Evolutionary conservation across 2,888 invertebrate genomes (phyloP).

Genomic region (Phrixothrix hirtus): DNA sequence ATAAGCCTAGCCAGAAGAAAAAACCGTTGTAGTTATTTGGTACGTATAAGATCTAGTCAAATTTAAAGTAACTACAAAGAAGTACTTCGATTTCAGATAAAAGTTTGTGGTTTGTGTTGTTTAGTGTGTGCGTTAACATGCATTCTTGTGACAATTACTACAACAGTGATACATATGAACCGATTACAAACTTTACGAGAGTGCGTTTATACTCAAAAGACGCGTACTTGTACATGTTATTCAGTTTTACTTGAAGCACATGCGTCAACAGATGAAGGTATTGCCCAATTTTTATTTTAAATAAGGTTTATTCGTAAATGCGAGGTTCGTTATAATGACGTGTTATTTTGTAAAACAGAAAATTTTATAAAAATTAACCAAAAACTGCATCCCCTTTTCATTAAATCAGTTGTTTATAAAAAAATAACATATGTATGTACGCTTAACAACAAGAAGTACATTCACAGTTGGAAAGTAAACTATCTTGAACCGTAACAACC

Average conservation of each 20-base stretch:
- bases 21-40: conserved; percentile 87
- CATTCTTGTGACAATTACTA: conserved; percentile 86
- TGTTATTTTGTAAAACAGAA: too few relatives aligned
- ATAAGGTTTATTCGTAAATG: too few relatives aligned
- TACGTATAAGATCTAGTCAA: conserved; percentile 58
- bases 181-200: conserved; percentile 83
- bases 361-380: too few relatives aligned
- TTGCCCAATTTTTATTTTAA: too few relatives aligned
- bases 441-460: too few relatives aligned
- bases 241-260: conserved; percentile 72
- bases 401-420: too few relatives aligned
- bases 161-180: conserved; percentile 90
- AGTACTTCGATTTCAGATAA: conserved; percentile 66
- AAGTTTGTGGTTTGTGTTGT: conserved; percentile 86
- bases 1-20: conserved; percentile 82
- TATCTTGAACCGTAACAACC: too few relatives aligned
- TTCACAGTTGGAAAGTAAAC: too few relatives aligned
- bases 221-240: conserved; percentile 78
- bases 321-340: too few relatives aligned
- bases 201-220: conserved; percentile 82
- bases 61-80: background rate
- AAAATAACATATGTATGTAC: too few relatives aligned
- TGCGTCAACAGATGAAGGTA: conserved; percentile 64
- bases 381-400: too few relatives aligned
- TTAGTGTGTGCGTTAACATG: conserved; percentile 85